These are phyloP conservation scores for Caenorhabditis sp. DNA, from an alignment of 2,888 invertebrate species.

Conservation along the genomic window DNA sequence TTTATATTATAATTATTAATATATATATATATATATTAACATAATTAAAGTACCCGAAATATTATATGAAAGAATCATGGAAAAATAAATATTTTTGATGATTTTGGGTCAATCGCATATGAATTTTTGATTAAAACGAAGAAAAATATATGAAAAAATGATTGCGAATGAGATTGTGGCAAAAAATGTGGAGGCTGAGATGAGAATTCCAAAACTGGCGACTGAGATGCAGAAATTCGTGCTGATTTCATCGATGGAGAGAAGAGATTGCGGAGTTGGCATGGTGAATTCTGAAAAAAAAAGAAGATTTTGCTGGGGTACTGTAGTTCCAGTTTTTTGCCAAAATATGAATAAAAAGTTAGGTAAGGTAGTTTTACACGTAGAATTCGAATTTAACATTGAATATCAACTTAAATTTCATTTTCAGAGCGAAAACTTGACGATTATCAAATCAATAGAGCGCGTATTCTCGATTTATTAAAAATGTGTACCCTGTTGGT, in stretches of 20 bases:
- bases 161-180: slow-evolving; percentile 53
- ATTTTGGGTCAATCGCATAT: slow-evolving; percentile 6
- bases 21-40: background rate
- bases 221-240: slow-evolving; percentile 57
- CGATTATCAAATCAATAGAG: too few relatives aligned
- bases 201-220: slow-evolving; percentile 59
- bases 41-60: background rate
- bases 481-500: too few relatives aligned
- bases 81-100: background rate
- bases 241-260: background rate
- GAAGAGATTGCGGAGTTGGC: background rate
- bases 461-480: too few relatives aligned
- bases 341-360: too few relatives aligned
- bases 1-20: too few relatives aligned
- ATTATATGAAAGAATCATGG: background rate
- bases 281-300: background rate
- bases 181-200: slow-evolving; percentile 64
- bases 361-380: too few relatives aligned
- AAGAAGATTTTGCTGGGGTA: background rate
- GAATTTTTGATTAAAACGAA: slow-evolving; percentile 37
- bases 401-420: too few relatives aligned
- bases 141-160: slow-evolving; percentile 41
- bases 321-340: too few relatives aligned
- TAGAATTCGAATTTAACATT: too few relatives aligned
- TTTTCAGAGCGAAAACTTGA: too few relatives aligned